These are phyloP conservation scores for Miltochrista miniata DNA, from an alignment of 2,888 invertebrate species.

Conservation along the genomic window DNA sequence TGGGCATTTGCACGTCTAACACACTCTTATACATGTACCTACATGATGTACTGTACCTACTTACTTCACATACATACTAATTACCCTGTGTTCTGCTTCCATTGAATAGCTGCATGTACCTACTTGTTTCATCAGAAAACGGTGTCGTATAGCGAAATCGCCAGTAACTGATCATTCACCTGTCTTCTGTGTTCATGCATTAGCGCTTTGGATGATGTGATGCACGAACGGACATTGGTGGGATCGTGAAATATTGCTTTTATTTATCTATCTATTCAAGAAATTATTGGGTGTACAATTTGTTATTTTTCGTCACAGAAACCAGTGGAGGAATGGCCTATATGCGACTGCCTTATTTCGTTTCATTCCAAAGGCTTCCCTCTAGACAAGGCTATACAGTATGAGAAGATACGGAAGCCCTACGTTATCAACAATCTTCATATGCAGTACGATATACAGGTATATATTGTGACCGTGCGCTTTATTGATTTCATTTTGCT, in stretches of 20 bases:
- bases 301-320: slow-evolving; percentile 80
- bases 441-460: slow-evolving; percentile 99
- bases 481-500: slow-evolving; percentile 13
- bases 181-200: slow-evolving; percentile 17
- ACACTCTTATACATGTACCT: slow-evolving; percentile 19
- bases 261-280: slow-evolving; percentile 10
- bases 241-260: slow-evolving; percentile 14
- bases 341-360: slow-evolving; percentile 98
- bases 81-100: slow-evolving; percentile 39
- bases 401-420: slow-evolving; percentile 96
- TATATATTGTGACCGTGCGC: slow-evolving; percentile 52
- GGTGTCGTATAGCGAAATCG: slow-evolving; percentile 50
- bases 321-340: slow-evolving; percentile 98
- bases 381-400: slow-evolving; percentile 98
- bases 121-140: slow-evolving; percentile 46
- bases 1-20: slow-evolving; percentile 29
- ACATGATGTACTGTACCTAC: slow-evolving; percentile 13
- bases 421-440: slow-evolving; percentile 99
- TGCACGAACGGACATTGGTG: slow-evolving; percentile 16
- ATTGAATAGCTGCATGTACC: slow-evolving; percentile 51
- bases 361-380: slow-evolving; percentile 99
- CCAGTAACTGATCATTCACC: slow-evolving; percentile 31
- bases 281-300: slow-evolving; percentile 2
- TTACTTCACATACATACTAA: slow-evolving; percentile 23
- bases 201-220: slow-evolving; percentile 20